phyloP scores from a whole-genome alignment of 2,888 invertebrate species.

The Incurvaria masculella region DNA sequence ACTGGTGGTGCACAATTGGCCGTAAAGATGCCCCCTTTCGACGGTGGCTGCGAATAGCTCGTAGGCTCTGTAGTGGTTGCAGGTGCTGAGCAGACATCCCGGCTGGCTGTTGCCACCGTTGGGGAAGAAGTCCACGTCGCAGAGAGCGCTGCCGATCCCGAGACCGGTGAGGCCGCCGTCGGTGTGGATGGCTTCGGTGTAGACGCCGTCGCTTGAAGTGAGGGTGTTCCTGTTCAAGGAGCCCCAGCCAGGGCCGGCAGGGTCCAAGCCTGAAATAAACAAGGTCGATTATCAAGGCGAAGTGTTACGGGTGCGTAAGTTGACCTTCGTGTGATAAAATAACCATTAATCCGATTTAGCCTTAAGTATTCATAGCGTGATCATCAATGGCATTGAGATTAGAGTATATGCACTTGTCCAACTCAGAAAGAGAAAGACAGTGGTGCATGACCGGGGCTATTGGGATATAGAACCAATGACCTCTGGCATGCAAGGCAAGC shows the following conservation, averaged over 20 bases:
- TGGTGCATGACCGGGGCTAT: too few relatives aligned
- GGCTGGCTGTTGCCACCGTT: conserved; percentile 35
- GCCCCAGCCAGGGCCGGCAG: conserved; percentile 40
- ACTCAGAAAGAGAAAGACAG: too few relatives aligned
- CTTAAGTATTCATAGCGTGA: too few relatives aligned
- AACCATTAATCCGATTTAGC: too few relatives aligned
- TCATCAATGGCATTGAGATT: too few relatives aligned
- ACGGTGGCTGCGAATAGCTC: conserved; percentile 6
- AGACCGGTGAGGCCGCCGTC: conserved; percentile 17
- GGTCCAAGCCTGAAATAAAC: conserved; percentile 17
- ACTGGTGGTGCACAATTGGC: conserved; percentile 1
- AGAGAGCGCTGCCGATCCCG: conserved; percentile 12
- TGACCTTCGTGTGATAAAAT: too few relatives aligned
- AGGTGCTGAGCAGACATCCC: conserved; percentile 25
- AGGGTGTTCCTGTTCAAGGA: conserved; percentile 11
- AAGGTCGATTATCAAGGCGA: too few relatives aligned
- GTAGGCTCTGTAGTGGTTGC: conserved; percentile 22
- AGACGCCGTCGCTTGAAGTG: conserved; percentile 12
- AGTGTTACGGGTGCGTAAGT: too few relatives aligned
- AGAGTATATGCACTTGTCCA: too few relatives aligned
- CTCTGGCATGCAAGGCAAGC: too few relatives aligned
- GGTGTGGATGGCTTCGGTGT: conserved; percentile 25
- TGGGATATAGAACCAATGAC: too few relatives aligned
- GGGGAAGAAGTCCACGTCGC: conserved; percentile 9
- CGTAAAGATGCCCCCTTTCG: conserved; percentile 21